phyloP scores from a whole-genome alignment of 2,797 vertebrate species.

The Phalanger gymnotis region DNA sequence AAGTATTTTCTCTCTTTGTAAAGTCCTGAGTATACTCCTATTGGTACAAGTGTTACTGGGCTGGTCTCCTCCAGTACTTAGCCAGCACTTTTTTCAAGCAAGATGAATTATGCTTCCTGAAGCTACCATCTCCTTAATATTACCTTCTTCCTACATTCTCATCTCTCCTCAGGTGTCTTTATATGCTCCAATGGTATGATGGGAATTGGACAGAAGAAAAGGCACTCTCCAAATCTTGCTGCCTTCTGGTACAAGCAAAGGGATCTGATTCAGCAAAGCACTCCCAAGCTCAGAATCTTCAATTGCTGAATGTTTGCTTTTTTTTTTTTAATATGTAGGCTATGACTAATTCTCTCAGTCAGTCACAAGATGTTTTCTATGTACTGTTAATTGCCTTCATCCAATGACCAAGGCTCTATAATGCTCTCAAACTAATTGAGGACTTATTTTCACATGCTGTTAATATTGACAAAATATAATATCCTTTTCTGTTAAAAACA shows the following conservation, averaged over 20 bases:
- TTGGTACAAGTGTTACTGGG: not conserved
- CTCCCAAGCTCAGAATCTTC: not conserved
- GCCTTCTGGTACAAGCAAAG: not conserved
- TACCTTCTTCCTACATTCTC: not conserved
- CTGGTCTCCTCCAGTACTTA: not conserved
- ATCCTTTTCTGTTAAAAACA: not conserved
- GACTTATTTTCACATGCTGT: not conserved
- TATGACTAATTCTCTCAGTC: not conserved
- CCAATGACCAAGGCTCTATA: not conserved
- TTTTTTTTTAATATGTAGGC: not conserved
- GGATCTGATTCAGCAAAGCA: not conserved
- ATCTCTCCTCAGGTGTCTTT: not conserved
- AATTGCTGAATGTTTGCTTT: not conserved
- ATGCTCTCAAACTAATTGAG: not conserved
- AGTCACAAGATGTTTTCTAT: not conserved
- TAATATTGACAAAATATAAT: not conserved
- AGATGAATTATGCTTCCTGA: not conserved
- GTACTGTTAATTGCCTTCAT: not conserved
- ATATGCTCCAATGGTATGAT: not conserved
- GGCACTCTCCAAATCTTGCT: not conserved
- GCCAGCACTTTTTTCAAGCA: not conserved
- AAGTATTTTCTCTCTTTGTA: not conserved
- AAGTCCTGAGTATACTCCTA: not conserved
- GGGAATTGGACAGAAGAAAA: not conserved
- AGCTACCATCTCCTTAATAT: not conserved